Evolutionary conservation across 1,140 invertebrate species (phyloP).

Genomic region (Micrasema minimum): DNA sequence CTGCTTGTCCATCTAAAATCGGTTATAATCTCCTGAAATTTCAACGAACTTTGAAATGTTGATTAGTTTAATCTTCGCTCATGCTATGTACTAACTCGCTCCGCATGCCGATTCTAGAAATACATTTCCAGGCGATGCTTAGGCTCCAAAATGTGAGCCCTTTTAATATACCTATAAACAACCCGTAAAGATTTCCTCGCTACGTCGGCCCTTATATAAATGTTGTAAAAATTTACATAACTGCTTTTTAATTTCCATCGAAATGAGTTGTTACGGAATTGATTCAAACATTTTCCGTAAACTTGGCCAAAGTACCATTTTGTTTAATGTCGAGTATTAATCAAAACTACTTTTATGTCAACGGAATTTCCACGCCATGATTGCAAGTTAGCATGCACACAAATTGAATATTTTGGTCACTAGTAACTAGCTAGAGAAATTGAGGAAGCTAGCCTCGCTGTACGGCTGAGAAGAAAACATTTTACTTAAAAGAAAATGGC

Average conservation of each 20-base stretch:
- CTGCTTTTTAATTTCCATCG: constrained; percentile 23
- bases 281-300: constrained; percentile 26
- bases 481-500: too few species aligned
- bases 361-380: constrained; percentile 38
- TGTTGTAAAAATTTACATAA: constrained; percentile 22
- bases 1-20: too few species aligned
- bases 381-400: constrained; percentile 44
- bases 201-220: neutral
- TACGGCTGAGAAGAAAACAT: neutral
- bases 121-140: too few species aligned
- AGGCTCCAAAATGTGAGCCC: neutral
- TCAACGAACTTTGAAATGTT: too few species aligned
- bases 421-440: neutral
- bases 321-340: constrained; percentile 33
- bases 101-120: too few species aligned
- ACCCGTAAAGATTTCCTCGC: neutral
- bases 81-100: too few species aligned
- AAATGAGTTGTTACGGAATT: constrained; percentile 35
- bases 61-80: too few species aligned
- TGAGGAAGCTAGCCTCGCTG: neutral
- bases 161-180: constrained; percentile 19
- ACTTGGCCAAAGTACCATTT: constrained; percentile 30
- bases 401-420: constrained; percentile 44
- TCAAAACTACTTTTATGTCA: constrained; percentile 37
- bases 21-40: too few species aligned